Percentiles rank a stretch among this genome's conserved stretches.
Conservation (phyloP, 2,888 invertebrate genomes). For the Drosophila quinaria region DNA sequence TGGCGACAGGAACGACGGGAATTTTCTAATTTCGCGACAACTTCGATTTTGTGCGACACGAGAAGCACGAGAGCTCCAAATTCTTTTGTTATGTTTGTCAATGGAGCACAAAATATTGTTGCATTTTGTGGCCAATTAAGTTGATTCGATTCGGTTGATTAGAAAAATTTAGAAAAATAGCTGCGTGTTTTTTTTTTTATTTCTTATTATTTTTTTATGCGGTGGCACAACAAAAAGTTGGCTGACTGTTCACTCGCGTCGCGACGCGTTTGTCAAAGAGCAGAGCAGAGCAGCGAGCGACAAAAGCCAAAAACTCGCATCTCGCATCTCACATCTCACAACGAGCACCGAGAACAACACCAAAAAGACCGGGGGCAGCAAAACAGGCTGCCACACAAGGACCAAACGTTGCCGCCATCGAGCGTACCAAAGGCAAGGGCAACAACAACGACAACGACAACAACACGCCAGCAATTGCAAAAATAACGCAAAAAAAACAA, state of each 20-base stretch:
- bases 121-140: slow-evolving; percentile 29
- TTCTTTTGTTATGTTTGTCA: slow-evolving; percentile 8
- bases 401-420: slow-evolving; percentile 77
- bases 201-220: slow-evolving; percentile 43
- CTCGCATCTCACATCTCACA: slow-evolving; percentile 63
- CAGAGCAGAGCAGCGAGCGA: slow-evolving; percentile 71
- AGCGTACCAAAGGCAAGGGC: slow-evolving; percentile 47
- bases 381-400: slow-evolving; percentile 65
- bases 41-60: slow-evolving; percentile 59
- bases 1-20: slow-evolving; percentile 37
- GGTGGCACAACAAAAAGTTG: slow-evolving; percentile 78
- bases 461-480: slow-evolving; percentile 45
- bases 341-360: slow-evolving; percentile 54
- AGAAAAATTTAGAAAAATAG: slow-evolving; percentile 64
- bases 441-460: slow-evolving; percentile 32
- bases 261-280: slow-evolving; percentile 83
- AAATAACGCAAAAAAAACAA: slow-evolving; percentile 41
- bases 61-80: slow-evolving; percentile 8
- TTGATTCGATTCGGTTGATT: slow-evolving; percentile 37
- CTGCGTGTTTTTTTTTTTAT: slow-evolving; percentile 42
- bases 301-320: slow-evolving; percentile 83
- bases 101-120: slow-evolving; percentile 15
- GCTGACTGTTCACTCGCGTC: slow-evolving; percentile 80
- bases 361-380: slow-evolving; percentile 50
- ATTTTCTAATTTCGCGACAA: slow-evolving; percentile 72